Evolutionary conservation across 2,888 invertebrate genomes (phyloP).

Genomic region (Operophtera brumata): DNA sequence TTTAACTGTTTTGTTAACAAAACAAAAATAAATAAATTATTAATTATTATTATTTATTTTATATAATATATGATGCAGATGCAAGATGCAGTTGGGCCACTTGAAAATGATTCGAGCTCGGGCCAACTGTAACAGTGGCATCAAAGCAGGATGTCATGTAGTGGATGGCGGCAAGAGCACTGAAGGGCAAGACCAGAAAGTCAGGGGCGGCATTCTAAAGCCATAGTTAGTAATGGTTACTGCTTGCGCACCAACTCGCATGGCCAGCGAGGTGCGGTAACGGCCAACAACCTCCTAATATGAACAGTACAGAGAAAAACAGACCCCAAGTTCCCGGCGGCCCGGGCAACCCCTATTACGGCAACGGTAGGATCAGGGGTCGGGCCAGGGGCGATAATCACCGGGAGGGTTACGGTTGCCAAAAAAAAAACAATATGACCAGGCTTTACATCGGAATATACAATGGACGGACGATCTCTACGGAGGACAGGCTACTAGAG

Average conservation of each 20-base stretch:
- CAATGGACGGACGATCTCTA: not conserved
- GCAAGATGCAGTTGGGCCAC: not conserved
- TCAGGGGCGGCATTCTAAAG: not conserved
- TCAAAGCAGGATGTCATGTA: not conserved
- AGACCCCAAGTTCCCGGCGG: not conserved
- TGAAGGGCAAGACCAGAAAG: not conserved
- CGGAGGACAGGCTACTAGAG: not conserved
- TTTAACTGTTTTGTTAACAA: no score
- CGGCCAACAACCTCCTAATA: not conserved
- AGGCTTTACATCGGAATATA: not conserved
- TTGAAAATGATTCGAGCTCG: not conserved
- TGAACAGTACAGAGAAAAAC: not conserved
- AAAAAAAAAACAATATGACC: not conserved
- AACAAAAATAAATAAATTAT: no score
- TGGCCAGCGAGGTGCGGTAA: not conserved
- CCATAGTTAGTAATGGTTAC: not conserved
- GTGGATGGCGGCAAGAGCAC: not conserved
- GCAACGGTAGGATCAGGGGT: not conserved
- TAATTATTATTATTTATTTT: no score
- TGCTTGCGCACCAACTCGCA: not conserved
- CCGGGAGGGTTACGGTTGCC: not conserved
- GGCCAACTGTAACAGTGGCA: not conserved
- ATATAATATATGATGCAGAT: no score
- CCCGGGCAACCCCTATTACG: not conserved
- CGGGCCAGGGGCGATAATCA: not conserved